Evolutionary conservation across 2,113 vertebrate genomes (phyloP).

Genomic region (Phoenicopterus ruber): DNA sequence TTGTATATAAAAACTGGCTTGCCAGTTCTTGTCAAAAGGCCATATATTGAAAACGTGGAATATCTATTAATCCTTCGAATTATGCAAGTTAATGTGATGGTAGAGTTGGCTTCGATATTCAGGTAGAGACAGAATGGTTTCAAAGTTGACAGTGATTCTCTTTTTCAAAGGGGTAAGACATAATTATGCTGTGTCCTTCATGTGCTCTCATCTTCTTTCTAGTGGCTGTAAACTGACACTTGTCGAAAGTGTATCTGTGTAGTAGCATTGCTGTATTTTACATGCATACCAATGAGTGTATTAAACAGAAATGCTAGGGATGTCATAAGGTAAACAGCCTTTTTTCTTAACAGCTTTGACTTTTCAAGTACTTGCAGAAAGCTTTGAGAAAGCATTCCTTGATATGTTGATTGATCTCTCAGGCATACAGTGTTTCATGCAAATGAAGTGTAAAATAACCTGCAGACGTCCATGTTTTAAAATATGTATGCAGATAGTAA

Average conservation of each 20-base stretch:
- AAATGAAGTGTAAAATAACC: slow-evolving; percentile 3
- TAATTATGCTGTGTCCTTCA: slow-evolving; percentile 13
- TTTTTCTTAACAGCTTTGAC: slow-evolving; percentile 23
- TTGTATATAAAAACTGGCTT: not conserved
- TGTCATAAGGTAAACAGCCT: not conserved
- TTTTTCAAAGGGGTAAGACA: not conserved
- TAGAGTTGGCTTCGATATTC: not conserved
- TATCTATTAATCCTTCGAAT: not conserved
- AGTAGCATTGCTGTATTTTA: not conserved
- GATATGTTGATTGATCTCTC: slow-evolving; percentile 18
- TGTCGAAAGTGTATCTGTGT: not conserved
- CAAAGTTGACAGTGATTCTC: not conserved
- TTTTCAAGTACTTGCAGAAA: not conserved
- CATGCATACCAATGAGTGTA: not conserved
- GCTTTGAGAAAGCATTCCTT: not conserved
- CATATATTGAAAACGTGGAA: not conserved
- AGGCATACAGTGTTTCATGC: not conserved
- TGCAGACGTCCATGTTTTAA: not conserved
- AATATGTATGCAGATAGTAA: not conserved
- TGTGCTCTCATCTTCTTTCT: not conserved
- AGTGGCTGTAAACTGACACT: not conserved
- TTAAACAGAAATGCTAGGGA: not conserved
- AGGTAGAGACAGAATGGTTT: not conserved
- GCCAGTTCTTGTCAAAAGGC: not conserved
- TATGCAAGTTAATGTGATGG: not conserved